These are phyloP conservation scores for Osmoderma eremita DNA, from an alignment of 2,888 invertebrate genomes.

Conservation along the genomic window DNA sequence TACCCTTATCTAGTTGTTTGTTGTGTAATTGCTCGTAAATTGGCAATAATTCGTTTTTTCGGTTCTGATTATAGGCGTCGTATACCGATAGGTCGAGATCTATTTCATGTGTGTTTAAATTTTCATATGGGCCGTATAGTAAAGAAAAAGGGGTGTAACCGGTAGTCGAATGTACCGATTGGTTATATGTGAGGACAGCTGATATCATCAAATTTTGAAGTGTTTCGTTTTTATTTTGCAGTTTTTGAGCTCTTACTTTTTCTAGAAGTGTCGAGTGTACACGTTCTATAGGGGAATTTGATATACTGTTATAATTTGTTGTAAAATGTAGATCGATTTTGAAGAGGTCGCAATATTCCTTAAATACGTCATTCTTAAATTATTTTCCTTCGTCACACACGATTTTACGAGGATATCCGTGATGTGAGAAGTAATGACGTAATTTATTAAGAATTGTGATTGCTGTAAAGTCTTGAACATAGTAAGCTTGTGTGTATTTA, in stretches of 20 bases:
- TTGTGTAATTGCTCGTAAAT: slow-evolving; percentile 38
- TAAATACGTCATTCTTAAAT: slow-evolving; percentile 39
- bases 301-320: slow-evolving; percentile 38
- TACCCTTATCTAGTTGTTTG: slow-evolving; percentile 36
- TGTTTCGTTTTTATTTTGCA: slow-evolving; percentile 9
- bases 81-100: slow-evolving; percentile 13
- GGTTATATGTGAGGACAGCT: slow-evolving; percentile 8
- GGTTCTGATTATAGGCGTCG: slow-evolving; percentile 34
- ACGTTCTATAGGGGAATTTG: slow-evolving; percentile 34
- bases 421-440: too few species aligned
- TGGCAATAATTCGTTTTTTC: slow-evolving; percentile 30
- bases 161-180: slow-evolving; percentile 5
- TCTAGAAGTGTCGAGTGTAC: slow-evolving; percentile 7
- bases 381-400: slow-evolving; percentile 41
- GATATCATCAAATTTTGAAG: slow-evolving; percentile 17
- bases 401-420: slow-evolving; percentile 28
- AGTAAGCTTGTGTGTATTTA: neutral
- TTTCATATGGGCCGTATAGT: slow-evolving; percentile 1
- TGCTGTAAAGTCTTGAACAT: neutral
- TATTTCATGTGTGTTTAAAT: slow-evolving; percentile 4
- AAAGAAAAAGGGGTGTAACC: slow-evolving; percentile 1
- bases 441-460: slow-evolving; percentile 28
- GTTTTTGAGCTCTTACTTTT: neutral
- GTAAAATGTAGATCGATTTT: slow-evolving; percentile 12
- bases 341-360: slow-evolving; percentile 31